Evolutionary conservation across 2,113 vertebrate genomes (phyloP).

Genomic region (Kryptolebias marmoratus): DNA sequence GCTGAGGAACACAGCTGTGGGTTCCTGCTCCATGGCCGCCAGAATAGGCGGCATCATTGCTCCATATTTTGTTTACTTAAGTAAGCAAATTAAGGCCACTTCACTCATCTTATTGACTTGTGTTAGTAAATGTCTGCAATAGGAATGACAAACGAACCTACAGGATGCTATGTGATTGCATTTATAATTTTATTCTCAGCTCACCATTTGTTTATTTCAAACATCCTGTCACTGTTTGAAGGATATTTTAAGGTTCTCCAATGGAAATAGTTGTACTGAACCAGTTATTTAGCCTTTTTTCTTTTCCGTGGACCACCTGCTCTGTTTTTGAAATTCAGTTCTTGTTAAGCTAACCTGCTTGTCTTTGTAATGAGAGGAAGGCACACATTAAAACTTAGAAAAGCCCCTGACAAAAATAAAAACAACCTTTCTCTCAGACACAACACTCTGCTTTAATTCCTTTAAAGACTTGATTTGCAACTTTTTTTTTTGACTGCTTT

Average conservation of each 20-base stretch:
- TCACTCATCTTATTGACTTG: background rate
- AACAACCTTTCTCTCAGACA: background rate
- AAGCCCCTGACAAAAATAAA: conserved; percentile 1
- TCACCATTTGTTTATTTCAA: too few relatives aligned
- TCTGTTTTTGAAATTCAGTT: background rate
- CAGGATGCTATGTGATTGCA: too few relatives aligned
- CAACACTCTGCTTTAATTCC: background rate
- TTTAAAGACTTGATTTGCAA: conserved; percentile 7
- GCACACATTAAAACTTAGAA: conserved; percentile 2
- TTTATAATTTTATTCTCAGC: too few relatives aligned
- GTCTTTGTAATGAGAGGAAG: conserved; percentile 11
- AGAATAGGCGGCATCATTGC: conserved; percentile 89
- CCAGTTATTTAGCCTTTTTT: too few relatives aligned
- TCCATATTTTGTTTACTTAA: conserved; percentile 91
- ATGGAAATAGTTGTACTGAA: too few relatives aligned
- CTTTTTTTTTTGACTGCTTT: background rate
- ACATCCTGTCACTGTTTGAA: too few relatives aligned
- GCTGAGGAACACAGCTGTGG: conserved; percentile 89
- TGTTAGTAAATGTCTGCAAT: background rate
- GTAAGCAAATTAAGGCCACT: conserved; percentile 71
- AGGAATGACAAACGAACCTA: background rate
- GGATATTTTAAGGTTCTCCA: too few relatives aligned
- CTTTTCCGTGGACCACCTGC: too few relatives aligned
- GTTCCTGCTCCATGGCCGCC: conserved; percentile 87
- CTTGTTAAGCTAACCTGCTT: background rate